Percentiles rank a stretch among this genome's conserved stretches.
Conservation (phyloP, 1,140 invertebrate species). For the Drosophila athabasca region DNA sequence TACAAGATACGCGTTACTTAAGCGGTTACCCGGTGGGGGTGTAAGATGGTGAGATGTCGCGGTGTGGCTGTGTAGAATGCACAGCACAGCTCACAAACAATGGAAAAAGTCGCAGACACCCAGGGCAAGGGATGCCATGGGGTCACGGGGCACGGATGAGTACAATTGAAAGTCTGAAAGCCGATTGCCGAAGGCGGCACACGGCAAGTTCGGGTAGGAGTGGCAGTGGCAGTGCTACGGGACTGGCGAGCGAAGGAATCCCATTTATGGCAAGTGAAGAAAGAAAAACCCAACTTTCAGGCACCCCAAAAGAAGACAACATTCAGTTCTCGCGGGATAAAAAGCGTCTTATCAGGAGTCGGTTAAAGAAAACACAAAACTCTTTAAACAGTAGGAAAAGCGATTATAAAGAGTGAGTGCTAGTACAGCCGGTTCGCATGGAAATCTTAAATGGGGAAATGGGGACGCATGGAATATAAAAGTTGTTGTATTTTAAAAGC, state of each 20-base stretch:
- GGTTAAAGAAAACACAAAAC: slow-evolving; percentile 14
- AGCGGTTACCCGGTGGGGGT: slow-evolving; percentile 23
- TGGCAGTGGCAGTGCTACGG: background rate
- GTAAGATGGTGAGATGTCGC: background rate
- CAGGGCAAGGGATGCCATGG: slow-evolving; percentile 1
- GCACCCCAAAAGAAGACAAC: slow-evolving; percentile 22
- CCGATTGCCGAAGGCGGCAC: slow-evolving; percentile 41
- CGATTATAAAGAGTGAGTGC: too few relatives aligned
- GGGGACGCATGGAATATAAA: too few relatives aligned
- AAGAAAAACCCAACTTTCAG: slow-evolving; percentile 34
- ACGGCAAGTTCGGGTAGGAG: slow-evolving; percentile 25
- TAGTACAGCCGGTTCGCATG: too few relatives aligned
- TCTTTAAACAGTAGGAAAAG: background rate
- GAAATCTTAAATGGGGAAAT: too few relatives aligned
- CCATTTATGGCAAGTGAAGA: slow-evolving; percentile 35
- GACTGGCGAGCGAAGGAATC: slow-evolving; percentile 24
- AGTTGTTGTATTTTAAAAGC: too few relatives aligned
- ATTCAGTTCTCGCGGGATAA: slow-evolving; percentile 25
- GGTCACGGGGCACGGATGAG: background rate
- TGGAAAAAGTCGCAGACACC: slow-evolving; percentile 23
- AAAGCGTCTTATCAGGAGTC: slow-evolving; percentile 25
- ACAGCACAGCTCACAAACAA: slow-evolving; percentile 21
- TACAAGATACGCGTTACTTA: slow-evolving; percentile 42
- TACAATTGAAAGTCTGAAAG: slow-evolving; percentile 49
- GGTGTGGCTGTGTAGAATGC: slow-evolving; percentile 1